Percentiles rank a stretch among this genome's conserved stretches.
phyloP scores from a whole-genome alignment of 2,888 invertebrate genomes.

The Mechanitis messenoides region DNA sequence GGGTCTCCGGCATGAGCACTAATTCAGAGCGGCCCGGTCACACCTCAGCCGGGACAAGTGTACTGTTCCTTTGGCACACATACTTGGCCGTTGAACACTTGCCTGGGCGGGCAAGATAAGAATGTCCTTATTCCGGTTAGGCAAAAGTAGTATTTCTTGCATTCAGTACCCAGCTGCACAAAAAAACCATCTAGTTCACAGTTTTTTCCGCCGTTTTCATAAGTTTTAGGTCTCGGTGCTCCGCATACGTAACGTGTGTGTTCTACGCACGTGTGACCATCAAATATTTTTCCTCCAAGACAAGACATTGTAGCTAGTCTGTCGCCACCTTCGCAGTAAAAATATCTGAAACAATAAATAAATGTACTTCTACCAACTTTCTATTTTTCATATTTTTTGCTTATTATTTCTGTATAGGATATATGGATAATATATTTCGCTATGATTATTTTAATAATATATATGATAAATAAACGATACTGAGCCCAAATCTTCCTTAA shows the following conservation, averaged over 20 bases:
- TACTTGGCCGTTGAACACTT: constrained; percentile 76
- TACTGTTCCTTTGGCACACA: constrained; percentile 69
- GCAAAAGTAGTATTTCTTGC: constrained; percentile 76
- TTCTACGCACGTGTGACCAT: constrained; percentile 75
- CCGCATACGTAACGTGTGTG: constrained; percentile 63
- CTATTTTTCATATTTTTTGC: no score
- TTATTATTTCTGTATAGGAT: no score
- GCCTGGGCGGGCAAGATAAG: constrained; percentile 62
- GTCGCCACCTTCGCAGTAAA: constrained; percentile 76
- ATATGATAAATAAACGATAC: no score
- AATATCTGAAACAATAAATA: constrained; percentile 58
- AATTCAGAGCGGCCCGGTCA: constrained; percentile 15
- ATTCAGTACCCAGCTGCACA: constrained; percentile 66
- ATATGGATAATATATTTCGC: no score
- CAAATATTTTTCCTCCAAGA: constrained; percentile 75
- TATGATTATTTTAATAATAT: no score
- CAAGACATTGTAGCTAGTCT: constrained; percentile 75
- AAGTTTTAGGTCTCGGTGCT: constrained; percentile 38
- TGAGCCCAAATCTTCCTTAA: no score
- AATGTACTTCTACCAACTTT: no score
- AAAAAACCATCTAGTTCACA: constrained; percentile 76
- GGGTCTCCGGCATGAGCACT: constrained; percentile 10
- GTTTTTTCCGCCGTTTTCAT: constrained; percentile 43
- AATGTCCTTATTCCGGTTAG: constrained; percentile 70
- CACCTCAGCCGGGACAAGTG: constrained; percentile 65